Evolutionary conservation across 1,140 invertebrate species (phyloP), one percentile per base, ranked within the genome.

Genomic region (Procambarus virginalis): DNA sequence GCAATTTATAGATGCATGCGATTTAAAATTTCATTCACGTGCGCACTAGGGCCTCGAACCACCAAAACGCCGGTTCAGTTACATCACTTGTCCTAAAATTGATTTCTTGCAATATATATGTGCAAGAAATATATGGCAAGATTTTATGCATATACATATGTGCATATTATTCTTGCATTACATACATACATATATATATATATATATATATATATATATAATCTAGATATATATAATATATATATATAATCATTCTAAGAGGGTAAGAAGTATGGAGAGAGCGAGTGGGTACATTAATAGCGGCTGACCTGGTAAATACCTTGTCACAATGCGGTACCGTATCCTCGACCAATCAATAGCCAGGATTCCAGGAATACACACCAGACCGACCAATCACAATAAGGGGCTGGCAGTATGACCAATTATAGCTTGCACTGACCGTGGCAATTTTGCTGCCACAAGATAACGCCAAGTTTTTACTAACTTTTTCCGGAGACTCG

Each of bases 351-450:
- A 64, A 64, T 64, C 60, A 64, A 64, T 64, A 64, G 20, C 60
- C 60, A 64, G 60, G 60, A 64, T 20, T 17, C 60, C 60, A 64
- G 60, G 20, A 2, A 10, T 17, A 64, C 60, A 64, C 60, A 64
- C 60, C 60, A 64, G 60, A 64, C 60, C 60, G 60, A 64, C 60
- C 60, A 64, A 64, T 64, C 60, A 64, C 60, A 64, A 64, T 64
- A 20, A 4, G 60, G 17, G 60, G 12, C 17, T 64, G 20, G 60
- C 60, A 20, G 60, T 64, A 17, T 64, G 60, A 64, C 60, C 60
- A 64, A 64, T 64, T 64, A 64, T 17, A 20, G 60, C 60, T 64
- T 1, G 60, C 60, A 64, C 60, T 20, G 12, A 64, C 60, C 60
- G 60, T 64, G 20, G 60, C 60, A 64, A 64, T 64, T 34, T 64